phyloP scores from a whole-genome alignment of 1,140 invertebrate species.

The Drosophila ficusphila region DNA sequence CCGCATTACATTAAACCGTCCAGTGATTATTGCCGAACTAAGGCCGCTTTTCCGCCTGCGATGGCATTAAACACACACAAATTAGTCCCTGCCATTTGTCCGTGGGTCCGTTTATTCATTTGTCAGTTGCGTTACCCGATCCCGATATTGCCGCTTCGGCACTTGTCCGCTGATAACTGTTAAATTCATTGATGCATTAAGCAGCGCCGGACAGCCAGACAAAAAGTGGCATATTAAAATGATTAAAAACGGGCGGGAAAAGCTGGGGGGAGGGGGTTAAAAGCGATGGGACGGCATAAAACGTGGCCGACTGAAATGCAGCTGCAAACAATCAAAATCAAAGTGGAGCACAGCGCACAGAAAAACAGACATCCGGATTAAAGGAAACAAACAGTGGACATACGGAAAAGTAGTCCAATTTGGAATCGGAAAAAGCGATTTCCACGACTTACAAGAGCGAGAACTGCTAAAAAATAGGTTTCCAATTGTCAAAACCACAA shows the following conservation, averaged over 20 bases:
- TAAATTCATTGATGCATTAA: conserved; percentile 62
- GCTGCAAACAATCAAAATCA: conserved; percentile 74
- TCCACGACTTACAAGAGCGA: not conserved
- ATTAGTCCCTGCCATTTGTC: conserved; percentile 52
- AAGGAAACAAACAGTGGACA: conserved; percentile 57
- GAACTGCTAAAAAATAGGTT: not conserved
- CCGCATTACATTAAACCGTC: conserved; percentile 25
- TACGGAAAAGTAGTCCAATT: not conserved
- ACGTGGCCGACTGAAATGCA: conserved; percentile 28
- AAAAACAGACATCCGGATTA: conserved; percentile 56
- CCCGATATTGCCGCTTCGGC: not conserved
- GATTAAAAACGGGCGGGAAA: conserved; percentile 59
- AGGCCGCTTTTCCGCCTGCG: not conserved
- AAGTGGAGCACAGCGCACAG: conserved; percentile 37
- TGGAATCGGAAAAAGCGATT: not conserved
- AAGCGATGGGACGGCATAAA: not conserved
- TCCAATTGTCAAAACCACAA: not conserved
- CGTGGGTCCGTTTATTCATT: no score
- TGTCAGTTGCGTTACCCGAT: conserved; percentile 8
- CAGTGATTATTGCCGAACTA: conserved; percentile 36
- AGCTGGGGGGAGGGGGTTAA: not conserved
- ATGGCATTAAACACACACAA: conserved; percentile 45
- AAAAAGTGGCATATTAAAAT: conserved; percentile 76
- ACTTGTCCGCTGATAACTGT: conserved; percentile 25
- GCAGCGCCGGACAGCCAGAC: conserved; percentile 44